Evolutionary conservation across 2,888 invertebrate genomes (phyloP).

Genomic region (Tenthredo amoena): DNA sequence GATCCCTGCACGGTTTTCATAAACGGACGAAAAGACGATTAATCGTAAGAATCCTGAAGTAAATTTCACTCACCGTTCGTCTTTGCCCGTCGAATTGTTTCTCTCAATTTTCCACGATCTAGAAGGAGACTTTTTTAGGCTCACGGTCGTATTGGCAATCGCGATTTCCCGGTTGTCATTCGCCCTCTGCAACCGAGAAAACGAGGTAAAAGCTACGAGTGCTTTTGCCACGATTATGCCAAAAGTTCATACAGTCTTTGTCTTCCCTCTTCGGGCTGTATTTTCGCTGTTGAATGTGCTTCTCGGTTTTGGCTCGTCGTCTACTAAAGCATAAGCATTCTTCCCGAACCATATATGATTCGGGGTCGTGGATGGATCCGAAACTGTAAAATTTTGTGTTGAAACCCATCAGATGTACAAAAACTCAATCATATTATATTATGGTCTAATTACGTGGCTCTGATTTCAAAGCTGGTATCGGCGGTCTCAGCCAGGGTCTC

Average conservation of each 20-base stretch:
- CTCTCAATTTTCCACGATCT: background rate
- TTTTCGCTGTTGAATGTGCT: slow-evolving; percentile 61
- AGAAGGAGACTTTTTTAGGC: background rate
- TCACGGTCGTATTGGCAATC: background rate
- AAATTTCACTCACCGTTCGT: background rate
- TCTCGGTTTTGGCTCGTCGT: slow-evolving; percentile 41
- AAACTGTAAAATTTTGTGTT: background rate
- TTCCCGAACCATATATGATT: slow-evolving; percentile 24
- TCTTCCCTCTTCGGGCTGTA: slow-evolving; percentile 55
- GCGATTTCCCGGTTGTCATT: background rate
- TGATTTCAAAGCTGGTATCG: slow-evolving; percentile 17
- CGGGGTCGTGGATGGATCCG: slow-evolving; percentile 3
- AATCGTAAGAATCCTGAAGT: background rate
- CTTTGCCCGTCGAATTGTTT: background rate
- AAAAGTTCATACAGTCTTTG: slow-evolving; percentile 33
- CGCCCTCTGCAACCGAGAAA: background rate
- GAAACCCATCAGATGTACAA: background rate
- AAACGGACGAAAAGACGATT: background rate
- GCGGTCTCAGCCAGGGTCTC: background rate
- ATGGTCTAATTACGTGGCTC: background rate
- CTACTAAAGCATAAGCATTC: background rate
- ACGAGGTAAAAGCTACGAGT: background rate
- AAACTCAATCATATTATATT: background rate
- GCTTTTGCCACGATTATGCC: background rate
- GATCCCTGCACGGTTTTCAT: background rate